A percentile compares a stretch with the other conserved stretches of the same genome.
These are phyloP conservation scores for Ondatra zibethicus DNA, from an alignment of 2,113 vertebrate species.

Conservation along the genomic window DNA sequence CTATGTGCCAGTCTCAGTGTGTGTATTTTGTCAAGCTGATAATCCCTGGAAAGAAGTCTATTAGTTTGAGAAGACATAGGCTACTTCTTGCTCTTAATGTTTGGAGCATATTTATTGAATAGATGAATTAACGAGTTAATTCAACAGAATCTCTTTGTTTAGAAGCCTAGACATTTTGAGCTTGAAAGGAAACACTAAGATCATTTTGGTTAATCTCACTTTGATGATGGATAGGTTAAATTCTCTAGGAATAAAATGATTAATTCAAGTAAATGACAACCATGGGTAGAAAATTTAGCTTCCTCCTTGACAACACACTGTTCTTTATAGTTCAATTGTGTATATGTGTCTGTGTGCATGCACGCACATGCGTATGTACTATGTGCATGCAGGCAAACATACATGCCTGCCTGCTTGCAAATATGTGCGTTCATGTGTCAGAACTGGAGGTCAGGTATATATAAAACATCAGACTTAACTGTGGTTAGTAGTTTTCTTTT, in stretches of 20 bases:
- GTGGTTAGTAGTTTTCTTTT: slow-evolving; percentile 48
- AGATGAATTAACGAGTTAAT: not conserved
- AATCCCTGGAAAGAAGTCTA: not conserved
- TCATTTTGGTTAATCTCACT: slow-evolving; percentile 22
- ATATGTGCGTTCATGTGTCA: not conserved
- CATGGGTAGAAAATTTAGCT: not conserved
- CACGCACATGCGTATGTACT: not conserved
- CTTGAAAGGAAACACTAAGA: slow-evolving; percentile 15
- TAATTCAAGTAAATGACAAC: slow-evolving; percentile 6
- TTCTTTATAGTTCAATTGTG: slow-evolving; percentile 19
- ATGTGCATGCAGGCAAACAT: too few species aligned
- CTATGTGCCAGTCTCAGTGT: not conserved
- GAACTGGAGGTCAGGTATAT: not conserved
- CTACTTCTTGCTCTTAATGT: not conserved
- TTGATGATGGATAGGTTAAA: slow-evolving; percentile 51
- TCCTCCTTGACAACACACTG: not conserved
- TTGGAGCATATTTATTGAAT: slow-evolving; percentile 14
- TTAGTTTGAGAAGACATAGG: not conserved
- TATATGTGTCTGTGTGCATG: not conserved
- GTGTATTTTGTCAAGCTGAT: not conserved
- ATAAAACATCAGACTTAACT: not conserved
- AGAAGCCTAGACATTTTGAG: slow-evolving; percentile 34
- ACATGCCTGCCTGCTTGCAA: not conserved
- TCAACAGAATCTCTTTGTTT: slow-evolving; percentile 28
- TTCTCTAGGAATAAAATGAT: not conserved